Conservation (phyloP, 2,888 invertebrate genomes). For the Meloe dianella region DNA sequence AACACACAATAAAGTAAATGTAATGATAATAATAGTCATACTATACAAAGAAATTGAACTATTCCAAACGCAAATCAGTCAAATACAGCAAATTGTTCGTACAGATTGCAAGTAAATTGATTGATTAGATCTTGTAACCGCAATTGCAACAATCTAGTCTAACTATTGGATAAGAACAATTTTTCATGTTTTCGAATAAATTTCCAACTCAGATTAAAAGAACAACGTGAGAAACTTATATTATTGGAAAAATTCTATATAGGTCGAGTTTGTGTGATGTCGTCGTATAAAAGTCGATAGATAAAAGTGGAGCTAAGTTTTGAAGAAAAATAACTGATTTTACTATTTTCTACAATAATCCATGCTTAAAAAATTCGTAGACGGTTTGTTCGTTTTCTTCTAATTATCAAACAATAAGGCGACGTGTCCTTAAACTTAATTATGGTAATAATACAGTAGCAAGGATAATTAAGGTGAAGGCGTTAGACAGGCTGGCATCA, state of each 20-base stretch:
- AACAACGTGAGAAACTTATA: neutral
- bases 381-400: too few relatives aligned
- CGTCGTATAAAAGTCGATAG: neutral
- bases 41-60: neutral
- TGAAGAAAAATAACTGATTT: too few relatives aligned
- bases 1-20: neutral
- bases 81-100: neutral
- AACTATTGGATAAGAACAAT: too few relatives aligned
- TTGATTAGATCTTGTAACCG: neutral
- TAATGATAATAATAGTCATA: too few relatives aligned
- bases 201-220: neutral
- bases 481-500: neutral
- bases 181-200: too few relatives aligned
- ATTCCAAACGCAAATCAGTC: neutral
- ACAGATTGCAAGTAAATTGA: too few relatives aligned
- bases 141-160: neutral
- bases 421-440: neutral
- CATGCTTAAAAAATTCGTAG: too few relatives aligned
- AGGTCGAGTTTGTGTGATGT: neutral
- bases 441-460: neutral
- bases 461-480: constrained; percentile 1
- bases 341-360: too few relatives aligned
- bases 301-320: neutral
- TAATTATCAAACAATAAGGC: too few relatives aligned
- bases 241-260: neutral